Evolutionary conservation across 2,113 vertebrate species (phyloP).

Genomic region (Tetrao urogallus): DNA sequence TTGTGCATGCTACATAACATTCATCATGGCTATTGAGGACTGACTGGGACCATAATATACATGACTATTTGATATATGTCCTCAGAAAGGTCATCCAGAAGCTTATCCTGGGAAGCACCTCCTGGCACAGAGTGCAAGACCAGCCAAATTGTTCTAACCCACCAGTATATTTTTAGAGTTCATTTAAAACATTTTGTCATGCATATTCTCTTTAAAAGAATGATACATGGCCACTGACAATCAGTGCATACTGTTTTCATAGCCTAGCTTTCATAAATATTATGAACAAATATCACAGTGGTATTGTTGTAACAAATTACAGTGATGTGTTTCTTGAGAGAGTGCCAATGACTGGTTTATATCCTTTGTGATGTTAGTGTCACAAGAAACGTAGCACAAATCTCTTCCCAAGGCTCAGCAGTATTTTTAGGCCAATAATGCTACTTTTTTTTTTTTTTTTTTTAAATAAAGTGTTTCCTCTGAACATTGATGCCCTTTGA

Average conservation of each 20-base stretch:
- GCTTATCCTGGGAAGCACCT: slow-evolving; percentile 54
- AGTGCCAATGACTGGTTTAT: slow-evolving; percentile 79
- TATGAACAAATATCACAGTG: slow-evolving; percentile 76
- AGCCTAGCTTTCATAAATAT: slow-evolving; percentile 80
- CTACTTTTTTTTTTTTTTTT: not conserved
- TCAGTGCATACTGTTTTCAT: slow-evolving; percentile 73
- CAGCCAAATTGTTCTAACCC: slow-evolving; percentile 27
- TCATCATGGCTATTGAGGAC: slow-evolving; percentile 28
- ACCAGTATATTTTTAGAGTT: slow-evolving; percentile 63
- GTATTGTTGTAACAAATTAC: slow-evolving; percentile 77
- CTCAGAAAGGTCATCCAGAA: slow-evolving; percentile 48
- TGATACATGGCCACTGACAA: slow-evolving; percentile 74
- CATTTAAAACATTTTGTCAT: slow-evolving; percentile 66
- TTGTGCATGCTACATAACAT: not conserved
- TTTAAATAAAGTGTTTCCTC: slow-evolving; percentile 26
- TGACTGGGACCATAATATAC: slow-evolving; percentile 47
- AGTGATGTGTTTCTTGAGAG: slow-evolving; percentile 79
- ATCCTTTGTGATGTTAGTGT: slow-evolving; percentile 71
- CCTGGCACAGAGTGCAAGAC: not conserved
- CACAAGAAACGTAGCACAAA: slow-evolving; percentile 75
- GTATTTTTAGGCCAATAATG: slow-evolving; percentile 69
- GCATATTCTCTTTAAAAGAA: slow-evolving; percentile 61
- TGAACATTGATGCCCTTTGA: slow-evolving; percentile 55
- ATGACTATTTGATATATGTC: slow-evolving; percentile 44
- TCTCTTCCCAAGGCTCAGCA: slow-evolving; percentile 70